Percentiles rank a stretch among this genome's conserved stretches.
These are phyloP conservation scores for Schizothorax lantsangensis DNA, from an alignment of 2,797 vertebrate species.

Conservation along the genomic window DNA sequence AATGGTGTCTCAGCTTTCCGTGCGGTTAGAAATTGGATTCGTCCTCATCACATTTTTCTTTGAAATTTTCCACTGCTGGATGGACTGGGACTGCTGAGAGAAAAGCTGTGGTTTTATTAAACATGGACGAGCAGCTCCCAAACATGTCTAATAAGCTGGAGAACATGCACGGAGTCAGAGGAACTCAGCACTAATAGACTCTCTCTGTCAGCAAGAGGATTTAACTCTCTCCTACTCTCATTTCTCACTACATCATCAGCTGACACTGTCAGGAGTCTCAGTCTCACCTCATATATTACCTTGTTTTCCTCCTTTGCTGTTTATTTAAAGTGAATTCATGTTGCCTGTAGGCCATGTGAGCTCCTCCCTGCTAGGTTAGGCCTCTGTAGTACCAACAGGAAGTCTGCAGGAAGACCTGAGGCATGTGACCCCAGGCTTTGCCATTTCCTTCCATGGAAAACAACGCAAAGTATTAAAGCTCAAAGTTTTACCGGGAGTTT, in stretches of 20 bases:
- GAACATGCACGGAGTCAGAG: conserved; percentile 56
- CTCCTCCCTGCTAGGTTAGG: conserved; percentile 7
- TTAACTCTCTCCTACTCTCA: conserved; percentile 6
- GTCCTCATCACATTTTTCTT: conserved; percentile 56
- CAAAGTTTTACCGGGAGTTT: not conserved
- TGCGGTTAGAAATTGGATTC: conserved; percentile 63
- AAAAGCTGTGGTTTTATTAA: conserved; percentile 64
- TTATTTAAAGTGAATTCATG: not conserved
- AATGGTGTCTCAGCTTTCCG: conserved; percentile 62
- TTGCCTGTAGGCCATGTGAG: not conserved
- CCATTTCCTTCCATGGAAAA: conserved; percentile 55
- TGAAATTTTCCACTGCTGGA: conserved; percentile 61
- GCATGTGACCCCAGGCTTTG: conserved; percentile 34
- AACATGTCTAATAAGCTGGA: conserved; percentile 59
- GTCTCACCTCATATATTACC: conserved; percentile 7
- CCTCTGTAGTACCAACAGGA: conserved; percentile 39
- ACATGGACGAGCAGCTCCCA: conserved; percentile 55
- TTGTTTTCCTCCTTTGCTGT: not conserved
- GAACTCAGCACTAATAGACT: conserved; percentile 45
- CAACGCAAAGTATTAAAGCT: conserved; percentile 19
- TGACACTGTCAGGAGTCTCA: not conserved
- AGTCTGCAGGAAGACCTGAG: conserved; percentile 37
- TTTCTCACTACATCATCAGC: conserved; percentile 15
- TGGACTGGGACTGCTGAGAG: conserved; percentile 26
- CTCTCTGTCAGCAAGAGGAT: conserved; percentile 38